phyloP scores from a whole-genome alignment of 2,797 vertebrate species.

The Sus cebifrons region DNA sequence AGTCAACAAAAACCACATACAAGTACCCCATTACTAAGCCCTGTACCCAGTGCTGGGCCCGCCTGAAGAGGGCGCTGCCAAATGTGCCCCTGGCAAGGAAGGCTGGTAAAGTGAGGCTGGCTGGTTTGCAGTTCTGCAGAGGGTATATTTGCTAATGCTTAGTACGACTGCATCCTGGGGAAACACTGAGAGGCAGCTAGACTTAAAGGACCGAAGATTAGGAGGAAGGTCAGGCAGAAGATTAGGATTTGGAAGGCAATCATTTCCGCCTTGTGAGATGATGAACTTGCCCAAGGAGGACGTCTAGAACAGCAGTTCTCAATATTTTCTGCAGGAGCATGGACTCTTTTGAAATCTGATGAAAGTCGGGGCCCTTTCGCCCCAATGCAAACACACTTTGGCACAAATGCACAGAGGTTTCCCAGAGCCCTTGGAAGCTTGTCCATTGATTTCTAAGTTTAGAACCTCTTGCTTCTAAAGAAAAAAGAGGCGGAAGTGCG shows the following conservation, averaged over 20 bases:
- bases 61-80: neutral
- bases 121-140: neutral
- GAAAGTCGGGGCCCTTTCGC: neutral
- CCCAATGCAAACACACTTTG: slow-evolving; percentile 31
- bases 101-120: neutral
- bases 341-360: slow-evolving; percentile 33
- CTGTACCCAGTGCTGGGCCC: neutral
- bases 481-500: neutral
- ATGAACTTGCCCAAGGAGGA: slow-evolving; percentile 39
- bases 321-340: neutral
- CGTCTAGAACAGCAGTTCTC: neutral
- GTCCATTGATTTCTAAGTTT: slow-evolving; percentile 38
- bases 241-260: slow-evolving; percentile 33
- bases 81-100: neutral
- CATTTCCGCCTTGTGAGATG: neutral
- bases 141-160: slow-evolving; percentile 8
- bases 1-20: neutral
- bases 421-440: slow-evolving; percentile 32
- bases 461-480: slow-evolving; percentile 18
- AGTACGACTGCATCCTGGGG: neutral
- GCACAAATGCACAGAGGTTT: neutral
- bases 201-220: slow-evolving; percentile 29
- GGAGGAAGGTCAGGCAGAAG: neutral
- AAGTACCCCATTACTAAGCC: neutral
- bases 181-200: slow-evolving; percentile 3